These are phyloP conservation scores for Coluber constrictor DNA, from an alignment of 2,797 vertebrate species.

Conservation along the genomic window DNA sequence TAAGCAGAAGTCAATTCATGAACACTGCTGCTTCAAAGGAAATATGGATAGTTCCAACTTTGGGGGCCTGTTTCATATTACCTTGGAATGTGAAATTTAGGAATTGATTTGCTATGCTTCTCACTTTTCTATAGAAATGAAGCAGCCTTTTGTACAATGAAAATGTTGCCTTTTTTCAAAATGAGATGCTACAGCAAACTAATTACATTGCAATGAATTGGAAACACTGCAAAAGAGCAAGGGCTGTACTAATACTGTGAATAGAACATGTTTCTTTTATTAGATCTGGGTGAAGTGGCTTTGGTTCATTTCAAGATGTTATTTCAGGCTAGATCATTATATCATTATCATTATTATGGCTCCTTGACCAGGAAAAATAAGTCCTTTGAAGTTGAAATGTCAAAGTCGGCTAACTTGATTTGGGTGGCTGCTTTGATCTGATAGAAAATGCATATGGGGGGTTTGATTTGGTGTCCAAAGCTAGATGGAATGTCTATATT, in stretches of 20 bases:
- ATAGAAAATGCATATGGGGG: not conserved
- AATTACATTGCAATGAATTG: not conserved
- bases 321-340: not conserved
- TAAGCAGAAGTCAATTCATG: not conserved
- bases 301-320: not conserved
- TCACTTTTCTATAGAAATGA: not conserved
- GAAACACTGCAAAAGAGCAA: not conserved
- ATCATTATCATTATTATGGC: not conserved
- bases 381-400: not conserved
- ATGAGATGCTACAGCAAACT: not conserved
- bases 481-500: not conserved
- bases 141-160: not conserved
- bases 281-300: not conserved
- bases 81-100: not conserved
- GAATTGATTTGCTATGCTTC: not conserved
- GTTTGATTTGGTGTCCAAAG: not conserved
- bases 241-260: not conserved
- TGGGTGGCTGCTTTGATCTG: not conserved
- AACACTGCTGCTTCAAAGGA: not conserved
- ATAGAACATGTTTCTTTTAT: not conserved
- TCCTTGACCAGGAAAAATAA: not conserved
- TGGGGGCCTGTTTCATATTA: too few relatives aligned
- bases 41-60: not conserved
- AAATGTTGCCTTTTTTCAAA: not conserved
- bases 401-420: not conserved